A percentile compares a stretch with the other conserved stretches of the same genome.
Evolutionary conservation across 1,140 invertebrate species (phyloP).

Genomic region (Drosophila kohkoa): DNA sequence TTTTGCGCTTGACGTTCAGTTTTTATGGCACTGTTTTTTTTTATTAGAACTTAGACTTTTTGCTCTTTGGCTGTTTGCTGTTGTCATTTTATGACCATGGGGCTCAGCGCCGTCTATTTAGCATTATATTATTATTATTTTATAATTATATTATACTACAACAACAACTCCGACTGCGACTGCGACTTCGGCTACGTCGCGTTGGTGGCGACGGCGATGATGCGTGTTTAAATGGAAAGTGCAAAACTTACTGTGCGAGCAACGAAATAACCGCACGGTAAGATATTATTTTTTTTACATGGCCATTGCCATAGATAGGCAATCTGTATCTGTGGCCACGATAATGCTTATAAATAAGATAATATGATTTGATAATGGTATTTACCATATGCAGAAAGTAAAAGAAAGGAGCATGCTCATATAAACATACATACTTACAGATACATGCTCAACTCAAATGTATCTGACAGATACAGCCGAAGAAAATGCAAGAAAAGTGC

Average conservation of each 20-base stretch:
- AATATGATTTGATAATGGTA: conserved; percentile 84
- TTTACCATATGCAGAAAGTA: conserved; percentile 83
- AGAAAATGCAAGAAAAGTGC: background rate
- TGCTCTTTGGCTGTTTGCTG: conserved; percentile 37
- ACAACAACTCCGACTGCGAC: background rate
- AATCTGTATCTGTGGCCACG: conserved; percentile 80
- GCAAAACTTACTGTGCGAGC: conserved; percentile 81
- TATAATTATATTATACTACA: conserved; percentile 46
- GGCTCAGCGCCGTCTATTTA: conserved; percentile 6
- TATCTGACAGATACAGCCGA: conserved; percentile 16
- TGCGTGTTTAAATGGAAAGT: conserved; percentile 80
- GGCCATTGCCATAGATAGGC: conserved; percentile 81
- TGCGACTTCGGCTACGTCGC: conserved; percentile 2
- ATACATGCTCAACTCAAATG: background rate
- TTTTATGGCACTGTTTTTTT: conserved; percentile 58
- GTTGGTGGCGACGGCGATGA: conserved; percentile 15
- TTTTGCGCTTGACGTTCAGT: conserved; percentile 52
- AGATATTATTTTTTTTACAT: conserved; percentile 80
- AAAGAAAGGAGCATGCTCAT: conserved; percentile 51
- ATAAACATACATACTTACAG: background rate
- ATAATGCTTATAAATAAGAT: conserved; percentile 85
- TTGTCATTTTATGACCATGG: conserved; percentile 58
- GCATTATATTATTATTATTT: conserved; percentile 32
- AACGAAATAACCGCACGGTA: conserved; percentile 77
- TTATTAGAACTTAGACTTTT: conserved; percentile 58